These are phyloP conservation scores for Cariama cristata DNA, from an alignment of 2,113 vertebrate genomes.

Conservation along the genomic window DNA sequence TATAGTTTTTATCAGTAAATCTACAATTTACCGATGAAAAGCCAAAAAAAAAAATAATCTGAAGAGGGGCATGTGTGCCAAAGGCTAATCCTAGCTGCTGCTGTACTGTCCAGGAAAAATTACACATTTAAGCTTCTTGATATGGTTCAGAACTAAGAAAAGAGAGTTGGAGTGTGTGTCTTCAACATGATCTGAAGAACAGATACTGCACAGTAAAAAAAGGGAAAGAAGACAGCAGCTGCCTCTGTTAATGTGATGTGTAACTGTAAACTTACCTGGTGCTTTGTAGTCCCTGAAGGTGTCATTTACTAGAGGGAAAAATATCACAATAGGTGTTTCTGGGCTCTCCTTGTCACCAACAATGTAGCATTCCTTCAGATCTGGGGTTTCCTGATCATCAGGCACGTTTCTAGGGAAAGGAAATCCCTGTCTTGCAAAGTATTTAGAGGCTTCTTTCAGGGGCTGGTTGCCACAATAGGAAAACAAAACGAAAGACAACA, in stretches of 20 bases:
- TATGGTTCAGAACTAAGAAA: neutral
- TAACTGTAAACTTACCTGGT: slow-evolving; percentile 72
- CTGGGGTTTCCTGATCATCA: slow-evolving; percentile 57
- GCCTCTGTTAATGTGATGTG: neutral
- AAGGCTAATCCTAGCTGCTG: neutral
- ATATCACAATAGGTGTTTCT: slow-evolving; percentile 73
- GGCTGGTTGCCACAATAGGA: slow-evolving; percentile 45
- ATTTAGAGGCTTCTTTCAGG: slow-evolving; percentile 78
- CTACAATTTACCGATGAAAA: neutral
- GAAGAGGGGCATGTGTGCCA: neutral
- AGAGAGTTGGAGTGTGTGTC: neutral
- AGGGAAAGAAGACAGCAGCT: neutral
- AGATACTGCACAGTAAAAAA: neutral
- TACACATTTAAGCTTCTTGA: neutral
- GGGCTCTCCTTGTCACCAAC: slow-evolving; percentile 66
- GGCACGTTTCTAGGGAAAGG: slow-evolving; percentile 75
- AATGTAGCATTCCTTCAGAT: slow-evolving; percentile 81
- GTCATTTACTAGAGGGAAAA: slow-evolving; percentile 80
- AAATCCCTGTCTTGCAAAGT: slow-evolving; percentile 75
- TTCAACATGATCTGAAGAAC: neutral
- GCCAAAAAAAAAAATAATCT: neutral
- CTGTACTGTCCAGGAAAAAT: neutral
- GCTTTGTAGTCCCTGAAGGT: slow-evolving; percentile 82
- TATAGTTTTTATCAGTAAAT: neutral
- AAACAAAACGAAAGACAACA: neutral